Evolutionary conservation across 1,140 invertebrate genomes (phyloP).

Genomic region (Drosophila rhopaloa): DNA sequence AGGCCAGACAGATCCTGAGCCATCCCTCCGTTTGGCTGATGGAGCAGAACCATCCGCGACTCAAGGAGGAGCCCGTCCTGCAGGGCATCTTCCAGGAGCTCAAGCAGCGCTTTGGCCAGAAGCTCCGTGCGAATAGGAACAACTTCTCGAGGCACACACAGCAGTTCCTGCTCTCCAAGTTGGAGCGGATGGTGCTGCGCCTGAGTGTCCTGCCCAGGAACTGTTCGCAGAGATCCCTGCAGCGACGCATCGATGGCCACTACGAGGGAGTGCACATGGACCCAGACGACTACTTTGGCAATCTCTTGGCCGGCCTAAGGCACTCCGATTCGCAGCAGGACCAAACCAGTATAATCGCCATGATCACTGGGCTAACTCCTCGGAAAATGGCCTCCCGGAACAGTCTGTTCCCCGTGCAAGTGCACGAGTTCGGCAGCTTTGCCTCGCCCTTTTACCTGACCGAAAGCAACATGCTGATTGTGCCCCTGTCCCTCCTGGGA

Average conservation of each 20-base stretch:
- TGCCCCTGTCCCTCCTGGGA: conserved; percentile 47
- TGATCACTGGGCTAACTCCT: background rate
- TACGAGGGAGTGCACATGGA: conserved; percentile 24
- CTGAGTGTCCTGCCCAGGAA: conserved; percentile 41
- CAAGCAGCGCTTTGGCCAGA: conserved; percentile 33
- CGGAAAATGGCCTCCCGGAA: too few relatives aligned
- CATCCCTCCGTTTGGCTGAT: conserved; percentile 55
- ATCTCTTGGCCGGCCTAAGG: conserved; percentile 15
- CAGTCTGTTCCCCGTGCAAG: background rate
- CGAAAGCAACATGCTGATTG: conserved; percentile 26
- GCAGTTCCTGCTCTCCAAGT: conserved; percentile 31
- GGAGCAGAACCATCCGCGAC: conserved; percentile 16
- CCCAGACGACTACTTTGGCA: conserved; percentile 47
- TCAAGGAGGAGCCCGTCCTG: conserved; percentile 8
- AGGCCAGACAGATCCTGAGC: conserved; percentile 40
- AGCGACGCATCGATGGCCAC: conserved; percentile 11
- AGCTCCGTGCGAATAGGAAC: conserved; percentile 45
- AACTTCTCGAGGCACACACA: background rate
- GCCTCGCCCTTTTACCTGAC: conserved; percentile 50
- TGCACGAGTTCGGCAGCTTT: conserved; percentile 37
- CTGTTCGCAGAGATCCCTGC: background rate
- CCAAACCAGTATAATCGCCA: too few relatives aligned
- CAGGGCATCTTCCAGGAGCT: conserved; percentile 38
- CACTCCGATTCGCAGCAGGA: background rate
- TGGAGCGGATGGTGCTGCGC: conserved; percentile 37